These are phyloP conservation scores for Leptoteleia sp. DNA, from an alignment of 1,140 invertebrate genomes.

Conservation along the genomic window DNA sequence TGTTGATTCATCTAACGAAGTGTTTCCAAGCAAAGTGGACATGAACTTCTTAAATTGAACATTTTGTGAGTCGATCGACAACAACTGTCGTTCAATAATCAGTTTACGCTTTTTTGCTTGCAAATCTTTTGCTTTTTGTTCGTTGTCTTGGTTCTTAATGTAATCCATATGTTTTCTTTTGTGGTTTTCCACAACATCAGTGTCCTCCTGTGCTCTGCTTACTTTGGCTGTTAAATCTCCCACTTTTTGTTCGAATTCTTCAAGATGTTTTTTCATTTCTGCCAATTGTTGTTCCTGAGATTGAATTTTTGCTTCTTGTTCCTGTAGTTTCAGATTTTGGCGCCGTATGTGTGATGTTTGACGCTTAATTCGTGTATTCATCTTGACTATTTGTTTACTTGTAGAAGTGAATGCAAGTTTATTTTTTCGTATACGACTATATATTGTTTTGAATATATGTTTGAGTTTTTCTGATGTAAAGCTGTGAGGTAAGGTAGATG, in stretches of 20 bases:
- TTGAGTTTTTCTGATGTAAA: slow-evolving; percentile 75
- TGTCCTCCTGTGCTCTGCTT: slow-evolving; percentile 79
- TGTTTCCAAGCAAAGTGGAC: slow-evolving; percentile 70
- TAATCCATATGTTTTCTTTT: slow-evolving; percentile 74
- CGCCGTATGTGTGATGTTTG: slow-evolving; percentile 76
- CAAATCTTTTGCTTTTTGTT: slow-evolving; percentile 72
- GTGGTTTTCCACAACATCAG: slow-evolving; percentile 71
- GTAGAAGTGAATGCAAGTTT: slow-evolving; percentile 70
- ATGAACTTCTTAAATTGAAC: slow-evolving; percentile 79
- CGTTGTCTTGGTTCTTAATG: slow-evolving; percentile 59
- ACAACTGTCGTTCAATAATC: slow-evolving; percentile 76
- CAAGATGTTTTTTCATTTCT: slow-evolving; percentile 82
- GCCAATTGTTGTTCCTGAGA: slow-evolving; percentile 80
- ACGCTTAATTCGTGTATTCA: slow-evolving; percentile 75
- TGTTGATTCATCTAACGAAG: slow-evolving; percentile 31
- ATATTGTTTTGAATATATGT: slow-evolving; percentile 76
- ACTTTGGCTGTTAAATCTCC: slow-evolving; percentile 81
- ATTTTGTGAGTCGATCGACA: slow-evolving; percentile 74
- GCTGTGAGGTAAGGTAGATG: slow-evolving; percentile 64
- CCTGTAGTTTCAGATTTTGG: slow-evolving; percentile 80
- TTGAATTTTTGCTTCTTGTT: slow-evolving; percentile 80
- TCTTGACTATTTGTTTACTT: slow-evolving; percentile 72
- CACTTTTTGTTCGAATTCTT: slow-evolving; percentile 83
- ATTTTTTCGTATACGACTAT: slow-evolving; percentile 75
- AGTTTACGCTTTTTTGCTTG: slow-evolving; percentile 78